Evolutionary conservation across 2,888 invertebrate genomes (phyloP).

Genomic region (Andrena flavipes): DNA sequence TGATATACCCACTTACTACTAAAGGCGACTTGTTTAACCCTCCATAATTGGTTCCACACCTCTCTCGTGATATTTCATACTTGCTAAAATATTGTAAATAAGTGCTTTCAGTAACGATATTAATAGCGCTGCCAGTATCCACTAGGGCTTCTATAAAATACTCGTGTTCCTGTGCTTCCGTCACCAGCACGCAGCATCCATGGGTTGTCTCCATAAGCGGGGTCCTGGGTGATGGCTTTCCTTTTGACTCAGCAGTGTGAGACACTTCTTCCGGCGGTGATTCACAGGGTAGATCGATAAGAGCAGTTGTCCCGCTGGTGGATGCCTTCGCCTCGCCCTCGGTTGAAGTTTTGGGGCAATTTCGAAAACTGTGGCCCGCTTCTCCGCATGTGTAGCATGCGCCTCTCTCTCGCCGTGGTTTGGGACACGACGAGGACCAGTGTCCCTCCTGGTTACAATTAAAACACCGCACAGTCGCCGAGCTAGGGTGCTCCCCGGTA

Average conservation of each 20-base stretch:
- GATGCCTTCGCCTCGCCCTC: too few relatives aligned
- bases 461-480: neutral
- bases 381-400: neutral
- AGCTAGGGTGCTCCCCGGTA: rapidly evolving
- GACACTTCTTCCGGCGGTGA: neutral
- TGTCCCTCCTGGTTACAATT: slow-evolving; percentile 8
- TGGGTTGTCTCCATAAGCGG: neutral
- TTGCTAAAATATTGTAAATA: neutral
- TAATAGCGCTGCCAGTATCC: neutral
- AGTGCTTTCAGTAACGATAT: neutral
- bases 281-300: neutral
- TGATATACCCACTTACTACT: neutral
- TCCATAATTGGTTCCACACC: neutral
- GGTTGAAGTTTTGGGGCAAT: neutral
- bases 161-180: neutral
- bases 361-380: neutral
- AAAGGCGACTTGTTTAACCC: neutral
- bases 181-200: neutral
- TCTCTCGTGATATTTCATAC: neutral
- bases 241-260: neutral
- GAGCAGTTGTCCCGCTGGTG: too few relatives aligned
- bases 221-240: neutral
- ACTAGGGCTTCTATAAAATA: neutral
- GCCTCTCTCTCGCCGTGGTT: neutral
- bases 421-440: neutral